A percentile compares a stretch with the other conserved stretches of the same genome.
These are phyloP conservation scores for Lontra canadensis DNA, from an alignment of 2,113 vertebrate genomes.

Conservation along the genomic window DNA sequence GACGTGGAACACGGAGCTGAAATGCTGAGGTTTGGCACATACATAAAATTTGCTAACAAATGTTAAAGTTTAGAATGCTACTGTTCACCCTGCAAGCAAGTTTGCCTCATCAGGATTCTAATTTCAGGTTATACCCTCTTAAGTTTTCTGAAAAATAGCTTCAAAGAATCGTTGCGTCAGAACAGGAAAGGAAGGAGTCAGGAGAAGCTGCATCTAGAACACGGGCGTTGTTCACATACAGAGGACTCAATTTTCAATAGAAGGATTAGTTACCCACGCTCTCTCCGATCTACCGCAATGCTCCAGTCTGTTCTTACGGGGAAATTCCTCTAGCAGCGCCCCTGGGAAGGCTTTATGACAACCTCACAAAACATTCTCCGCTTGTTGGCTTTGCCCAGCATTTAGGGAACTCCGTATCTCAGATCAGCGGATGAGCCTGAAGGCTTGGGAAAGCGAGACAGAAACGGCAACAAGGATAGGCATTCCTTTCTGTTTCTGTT, in stretches of 20 bases:
- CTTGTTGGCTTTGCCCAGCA: neutral
- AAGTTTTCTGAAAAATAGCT: conserved; percentile 17
- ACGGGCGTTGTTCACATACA: neutral
- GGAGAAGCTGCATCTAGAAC: neutral
- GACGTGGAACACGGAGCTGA: neutral
- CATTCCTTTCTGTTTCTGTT: neutral
- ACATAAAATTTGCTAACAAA: neutral
- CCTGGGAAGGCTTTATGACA: neutral
- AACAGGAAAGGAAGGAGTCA: neutral
- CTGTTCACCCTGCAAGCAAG: neutral
- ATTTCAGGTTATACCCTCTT: neutral
- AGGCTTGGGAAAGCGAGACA: neutral
- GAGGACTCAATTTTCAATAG: neutral
- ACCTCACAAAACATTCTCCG: neutral
- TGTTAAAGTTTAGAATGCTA: neutral
- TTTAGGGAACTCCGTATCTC: neutral
- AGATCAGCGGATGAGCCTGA: neutral
- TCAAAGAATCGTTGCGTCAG: neutral
- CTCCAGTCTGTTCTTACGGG: neutral
- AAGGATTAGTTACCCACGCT: neutral
- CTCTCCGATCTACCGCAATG: neutral
- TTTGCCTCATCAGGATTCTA: neutral
- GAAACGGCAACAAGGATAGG: neutral
- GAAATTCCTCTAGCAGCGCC: neutral
- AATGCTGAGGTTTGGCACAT: neutral